phyloP scores from a whole-genome alignment of 2,797 vertebrate genomes.

The Prionace glauca region DNA sequence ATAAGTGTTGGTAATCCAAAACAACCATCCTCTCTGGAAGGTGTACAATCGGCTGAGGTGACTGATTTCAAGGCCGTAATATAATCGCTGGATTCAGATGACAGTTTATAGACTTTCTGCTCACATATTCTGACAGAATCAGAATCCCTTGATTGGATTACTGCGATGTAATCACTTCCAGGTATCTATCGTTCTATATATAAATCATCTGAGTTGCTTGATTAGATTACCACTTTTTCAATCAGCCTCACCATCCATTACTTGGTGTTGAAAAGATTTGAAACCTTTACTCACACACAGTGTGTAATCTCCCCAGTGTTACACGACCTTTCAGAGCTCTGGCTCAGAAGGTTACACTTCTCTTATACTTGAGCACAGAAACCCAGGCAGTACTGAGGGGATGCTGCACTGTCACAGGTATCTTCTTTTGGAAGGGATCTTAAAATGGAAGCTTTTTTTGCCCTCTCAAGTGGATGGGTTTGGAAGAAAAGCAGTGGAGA shows the following conservation, averaged over 20 bases:
- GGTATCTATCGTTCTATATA: slow-evolving; percentile 4
- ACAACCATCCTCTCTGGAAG: not conserved
- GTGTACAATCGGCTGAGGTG: not conserved
- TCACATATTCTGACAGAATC: not conserved
- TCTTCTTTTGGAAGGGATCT: not conserved
- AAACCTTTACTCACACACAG: not conserved
- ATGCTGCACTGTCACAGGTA: not conserved
- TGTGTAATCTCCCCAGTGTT: not conserved
- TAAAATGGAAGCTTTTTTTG: not conserved
- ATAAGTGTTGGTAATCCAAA: not conserved
- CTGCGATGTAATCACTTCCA: not conserved
- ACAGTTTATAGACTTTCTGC: not conserved
- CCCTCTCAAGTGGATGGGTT: not conserved
- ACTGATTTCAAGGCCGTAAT: not conserved
- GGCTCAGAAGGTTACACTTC: too few species aligned
- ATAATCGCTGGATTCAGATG: not conserved
- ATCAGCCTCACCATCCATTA: not conserved
- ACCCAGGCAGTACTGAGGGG: not conserved
- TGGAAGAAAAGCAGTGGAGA: too few species aligned
- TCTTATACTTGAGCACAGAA: not conserved
- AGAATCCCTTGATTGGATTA: slow-evolving; percentile 12
- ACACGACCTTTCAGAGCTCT: not conserved
- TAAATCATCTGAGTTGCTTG: slow-evolving; percentile 12
- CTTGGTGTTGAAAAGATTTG: not conserved
- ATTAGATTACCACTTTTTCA: not conserved